Evolutionary conservation across 2,113 vertebrate species (phyloP), one percentile per base, ranked within the genome.

Genomic region (Kryptolebias marmoratus): DNA sequence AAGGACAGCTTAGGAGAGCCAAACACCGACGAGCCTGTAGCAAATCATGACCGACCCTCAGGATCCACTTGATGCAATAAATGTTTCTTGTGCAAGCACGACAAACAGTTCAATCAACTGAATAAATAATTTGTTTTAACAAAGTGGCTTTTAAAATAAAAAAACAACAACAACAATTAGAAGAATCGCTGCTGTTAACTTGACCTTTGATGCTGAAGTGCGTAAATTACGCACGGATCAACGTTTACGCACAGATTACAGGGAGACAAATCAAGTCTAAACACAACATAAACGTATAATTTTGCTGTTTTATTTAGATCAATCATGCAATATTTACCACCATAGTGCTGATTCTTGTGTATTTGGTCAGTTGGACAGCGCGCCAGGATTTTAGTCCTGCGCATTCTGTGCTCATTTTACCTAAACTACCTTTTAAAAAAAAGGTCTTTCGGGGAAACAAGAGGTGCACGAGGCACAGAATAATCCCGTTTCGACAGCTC

Each of bases 221-320:
- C 64, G 68, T 79, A 70, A 73, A 61, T 52, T 64, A 58, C 80
- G 64, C 72, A 69, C 28, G 28, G 0, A 22, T 6, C 28, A 8
- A 30, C 27, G 9, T 75, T 69, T 68, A 75, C 11, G 61, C 47
- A 15, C 10, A 32, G 16, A 1, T 9, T n/a, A 69, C 18, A 55
- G 0, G 16, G 0, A 14, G 4, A 65, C 8, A 14, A 22, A 22
- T 11, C 8, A 18, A 22, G 22, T 22, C 22, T 48, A 53, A 7
- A 11, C 50, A 22, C 18, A 53, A 8, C 11, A 48, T 48, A 12
- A 7, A 49, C 39, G 9, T 8, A 5, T 10, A 42, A 10, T 42
- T 6, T 42, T 5, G 36, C 4, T 42, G 8, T 8, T 42, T 42
- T 8, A 42, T 8, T 42, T 5, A 42, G 9, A 8, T 9, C 8